Evolutionary conservation across 2,113 vertebrate genomes (phyloP).

Genomic region (Sylvietta virens): DNA sequence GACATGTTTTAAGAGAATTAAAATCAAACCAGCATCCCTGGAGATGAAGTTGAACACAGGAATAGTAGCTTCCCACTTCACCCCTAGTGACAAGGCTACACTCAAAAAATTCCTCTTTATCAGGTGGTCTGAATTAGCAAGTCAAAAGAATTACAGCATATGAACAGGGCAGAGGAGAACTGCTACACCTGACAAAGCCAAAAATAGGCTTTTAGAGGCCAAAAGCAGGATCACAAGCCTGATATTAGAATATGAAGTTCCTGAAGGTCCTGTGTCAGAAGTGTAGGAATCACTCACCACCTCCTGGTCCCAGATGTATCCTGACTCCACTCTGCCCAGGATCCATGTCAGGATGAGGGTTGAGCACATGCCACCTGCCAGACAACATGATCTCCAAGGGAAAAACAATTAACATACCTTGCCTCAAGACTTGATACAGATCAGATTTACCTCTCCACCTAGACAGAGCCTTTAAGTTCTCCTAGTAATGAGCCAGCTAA

Average conservation of each 20-base stretch:
- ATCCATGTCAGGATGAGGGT: not conserved
- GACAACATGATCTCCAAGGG: not conserved
- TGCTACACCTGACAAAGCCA: not conserved
- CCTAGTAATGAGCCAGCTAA: not conserved
- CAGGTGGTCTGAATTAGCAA: not conserved
- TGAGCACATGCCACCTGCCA: not conserved
- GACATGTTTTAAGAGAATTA: not conserved
- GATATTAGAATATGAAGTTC: not conserved
- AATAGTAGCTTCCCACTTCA: not conserved
- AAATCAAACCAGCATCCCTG: rapidly evolving
- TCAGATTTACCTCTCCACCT: not conserved
- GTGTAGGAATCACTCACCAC: not conserved
- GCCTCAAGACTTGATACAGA: not conserved
- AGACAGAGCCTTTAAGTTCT: not conserved
- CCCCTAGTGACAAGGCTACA: not conserved
- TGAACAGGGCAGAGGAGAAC: not conserved
- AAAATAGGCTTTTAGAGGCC: not conserved
- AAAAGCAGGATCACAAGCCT: not conserved
- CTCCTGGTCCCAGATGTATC: not conserved
- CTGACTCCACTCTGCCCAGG: not conserved
- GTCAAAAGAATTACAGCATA: not conserved
- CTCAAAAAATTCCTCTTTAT: not conserved
- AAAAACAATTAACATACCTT: not conserved
- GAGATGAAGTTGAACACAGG: not conserved
- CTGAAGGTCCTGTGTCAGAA: not conserved